Base-by-base conservation (phyloP, 2,113 vertebrate genomes). In the Grammomys dolichurus region DNA sequence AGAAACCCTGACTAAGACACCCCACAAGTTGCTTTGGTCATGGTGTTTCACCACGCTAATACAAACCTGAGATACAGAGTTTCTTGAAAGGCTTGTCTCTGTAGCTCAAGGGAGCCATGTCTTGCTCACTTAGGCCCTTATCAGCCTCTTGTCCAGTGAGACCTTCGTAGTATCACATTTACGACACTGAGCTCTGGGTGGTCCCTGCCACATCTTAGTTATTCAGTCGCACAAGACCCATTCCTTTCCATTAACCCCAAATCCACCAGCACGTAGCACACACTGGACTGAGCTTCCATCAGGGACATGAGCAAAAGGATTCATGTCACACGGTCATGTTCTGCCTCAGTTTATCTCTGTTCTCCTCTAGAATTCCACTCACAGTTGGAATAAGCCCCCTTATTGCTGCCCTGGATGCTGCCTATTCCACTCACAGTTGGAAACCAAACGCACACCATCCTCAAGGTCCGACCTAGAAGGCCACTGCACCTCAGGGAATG, bases 301-400 rank as follows among this genome's bases (percentile, higher is more conserved):
- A 24, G 31, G 89, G 76, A 63, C 17, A 36, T 58, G 31, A 13
- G 26, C 2, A 2, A 92, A 56, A n/a, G 13, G 31, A 3, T 0
- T 24, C 14, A 19, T 5, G 2, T 36, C 28, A 24, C 0, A 10
- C 0, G 7, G 77, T 11, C 65, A 26, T 14, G 0, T 48, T 26
- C 16, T 31, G 3, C 26, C 24, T 19, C 48, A 17, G 28, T 48
- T 51, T 20, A 4, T 36, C 70, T 67, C 43, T 48, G 70, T 73
- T 70, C 63, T 75, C 46, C 84, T 54, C 43, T 14, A 7, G 70
- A 94, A n/a, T 65, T 75, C 63, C 7, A 67, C 40, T 63, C 48
- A 9, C 8, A 1, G 40, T 40, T 40, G 40, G 40, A 40, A 40
- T 40, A 40, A 40, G 6, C 19, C 43, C 48, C 58, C 11, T 31